phyloP scores from a whole-genome alignment of 2,888 invertebrate species.

The Drosophila mercatorum region DNA sequence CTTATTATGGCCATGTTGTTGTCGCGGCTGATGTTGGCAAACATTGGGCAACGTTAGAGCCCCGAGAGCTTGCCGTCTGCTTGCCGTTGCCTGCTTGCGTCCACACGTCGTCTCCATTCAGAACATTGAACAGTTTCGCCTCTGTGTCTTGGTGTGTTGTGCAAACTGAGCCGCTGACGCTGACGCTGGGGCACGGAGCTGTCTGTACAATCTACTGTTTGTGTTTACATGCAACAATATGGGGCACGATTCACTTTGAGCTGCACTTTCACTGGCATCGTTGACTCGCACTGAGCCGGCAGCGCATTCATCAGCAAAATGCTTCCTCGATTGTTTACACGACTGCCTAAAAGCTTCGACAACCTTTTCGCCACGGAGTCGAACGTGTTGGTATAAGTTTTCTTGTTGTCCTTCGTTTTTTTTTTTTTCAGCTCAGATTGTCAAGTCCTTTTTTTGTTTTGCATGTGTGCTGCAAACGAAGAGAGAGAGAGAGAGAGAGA shows the following conservation, averaged over 20 bases:
- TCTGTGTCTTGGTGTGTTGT: constrained; percentile 23
- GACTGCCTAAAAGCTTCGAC: constrained; percentile 26
- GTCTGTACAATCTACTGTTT: constrained; percentile 21
- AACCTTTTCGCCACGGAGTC: constrained; percentile 20
- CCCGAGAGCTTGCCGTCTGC: constrained; percentile 39
- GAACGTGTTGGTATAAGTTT: constrained; percentile 31
- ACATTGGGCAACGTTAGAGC: constrained; percentile 35
- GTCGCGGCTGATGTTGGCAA: constrained; percentile 53
- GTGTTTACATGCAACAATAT: constrained; percentile 35
- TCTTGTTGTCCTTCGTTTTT: neutral
- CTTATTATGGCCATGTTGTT: constrained; percentile 65
- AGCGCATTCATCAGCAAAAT: constrained; percentile 46
- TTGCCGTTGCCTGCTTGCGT: constrained; percentile 40
- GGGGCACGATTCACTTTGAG: constrained; percentile 46
- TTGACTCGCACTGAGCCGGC: constrained; percentile 26
- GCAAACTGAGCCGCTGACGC: constrained; percentile 12
- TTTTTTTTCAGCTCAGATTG: neutral
- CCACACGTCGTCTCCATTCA: constrained; percentile 66
- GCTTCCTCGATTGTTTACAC: constrained; percentile 53
- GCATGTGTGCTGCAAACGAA: constrained; percentile 44
- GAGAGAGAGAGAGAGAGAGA: neutral
- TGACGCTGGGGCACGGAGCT: neutral
- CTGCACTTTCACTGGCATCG: constrained; percentile 39
- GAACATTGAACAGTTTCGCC: constrained; percentile 39
- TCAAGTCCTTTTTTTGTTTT: constrained; percentile 2